Evolutionary conservation across 2,113 vertebrate species (phyloP), one percentile per base, ranked within the genome.

Genomic region (Phaetusa simplex): DNA sequence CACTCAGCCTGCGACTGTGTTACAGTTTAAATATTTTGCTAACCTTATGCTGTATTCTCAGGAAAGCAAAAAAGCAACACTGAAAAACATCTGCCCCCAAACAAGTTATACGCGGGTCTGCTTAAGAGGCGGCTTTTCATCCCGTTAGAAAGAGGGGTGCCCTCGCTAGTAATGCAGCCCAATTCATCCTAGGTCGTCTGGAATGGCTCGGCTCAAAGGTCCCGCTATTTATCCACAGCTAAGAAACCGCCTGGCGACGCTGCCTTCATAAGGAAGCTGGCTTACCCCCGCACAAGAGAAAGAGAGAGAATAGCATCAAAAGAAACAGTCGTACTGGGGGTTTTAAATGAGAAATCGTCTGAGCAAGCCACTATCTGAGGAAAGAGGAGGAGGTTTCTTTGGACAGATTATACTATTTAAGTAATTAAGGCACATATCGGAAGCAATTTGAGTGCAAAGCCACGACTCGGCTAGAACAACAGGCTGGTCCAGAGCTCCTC

Each of bases 21-120:
- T 90, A 45, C 36, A 50, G 66, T 88, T 97, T 91, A 95, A 77
- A 86, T 85, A 96, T 96, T 98, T 93, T 90, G 92, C 77, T 97
- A 93, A 96, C 82, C 82, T 90, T 82, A 40, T 9, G 36, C 65
- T 81, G 55, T 71, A 88, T 83, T 91, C 91, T 85, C 71, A 88
- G 82, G 82, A 74, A 64, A 94, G 90, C 55, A 36, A 95, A 92
- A 93, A 86, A 78, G 40, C 92, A 94, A 65, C 34, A 19, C 92
- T 58, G 83, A 38, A 84, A 88, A 96, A 93, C 82, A 69, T 91
- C 84, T 73, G n/a, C 26, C 87, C 91, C 89, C 94, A 94, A 90
- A 72, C 32, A 93, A 94, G 90, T 78, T 65, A 79, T 27, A 61
- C 7, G 42, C 0, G 8, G 19, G 24, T 38, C 32, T 70, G 52